Percentiles rank a stretch among this genome's conserved stretches.
Conservation (phyloP, 2,113 vertebrate genomes). For the Myrmecobius fasciatus region DNA sequence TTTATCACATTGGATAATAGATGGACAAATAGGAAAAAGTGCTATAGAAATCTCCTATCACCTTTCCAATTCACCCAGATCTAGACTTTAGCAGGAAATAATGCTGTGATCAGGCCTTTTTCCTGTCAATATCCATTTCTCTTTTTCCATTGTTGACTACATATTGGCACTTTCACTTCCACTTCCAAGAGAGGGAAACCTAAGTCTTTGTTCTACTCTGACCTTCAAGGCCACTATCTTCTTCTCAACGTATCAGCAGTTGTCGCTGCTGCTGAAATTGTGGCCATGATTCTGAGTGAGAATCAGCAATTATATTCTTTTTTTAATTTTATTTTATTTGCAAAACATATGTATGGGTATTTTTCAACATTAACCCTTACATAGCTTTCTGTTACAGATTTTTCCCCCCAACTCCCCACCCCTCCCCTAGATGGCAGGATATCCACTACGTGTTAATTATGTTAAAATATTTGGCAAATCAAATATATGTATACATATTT, state of each 20-base stretch:
- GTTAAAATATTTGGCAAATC: no score
- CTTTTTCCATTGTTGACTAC: background rate
- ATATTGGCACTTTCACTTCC: background rate
- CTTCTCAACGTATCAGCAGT: background rate
- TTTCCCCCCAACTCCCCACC: no score
- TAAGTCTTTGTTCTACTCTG: background rate
- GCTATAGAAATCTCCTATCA: background rate
- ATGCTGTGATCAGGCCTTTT: background rate
- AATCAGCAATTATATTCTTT: background rate
- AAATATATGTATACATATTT: no score
- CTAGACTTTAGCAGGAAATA: background rate
- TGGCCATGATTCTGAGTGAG: background rate
- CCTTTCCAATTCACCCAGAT: background rate
- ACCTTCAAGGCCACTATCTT: background rate
- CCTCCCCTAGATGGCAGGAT: no score
- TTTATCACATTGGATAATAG: background rate
- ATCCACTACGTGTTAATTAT: no score
- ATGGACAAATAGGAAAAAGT: background rate
- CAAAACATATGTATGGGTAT: no score
- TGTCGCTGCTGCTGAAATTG: background rate
- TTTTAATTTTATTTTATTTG: no score
- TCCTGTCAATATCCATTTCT: background rate
- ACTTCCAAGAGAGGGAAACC: background rate
- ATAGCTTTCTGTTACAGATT: no score
- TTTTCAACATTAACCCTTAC: no score